Conservation (phyloP, 2,797 vertebrate genomes). For the Etheostoma nigrum region DNA sequence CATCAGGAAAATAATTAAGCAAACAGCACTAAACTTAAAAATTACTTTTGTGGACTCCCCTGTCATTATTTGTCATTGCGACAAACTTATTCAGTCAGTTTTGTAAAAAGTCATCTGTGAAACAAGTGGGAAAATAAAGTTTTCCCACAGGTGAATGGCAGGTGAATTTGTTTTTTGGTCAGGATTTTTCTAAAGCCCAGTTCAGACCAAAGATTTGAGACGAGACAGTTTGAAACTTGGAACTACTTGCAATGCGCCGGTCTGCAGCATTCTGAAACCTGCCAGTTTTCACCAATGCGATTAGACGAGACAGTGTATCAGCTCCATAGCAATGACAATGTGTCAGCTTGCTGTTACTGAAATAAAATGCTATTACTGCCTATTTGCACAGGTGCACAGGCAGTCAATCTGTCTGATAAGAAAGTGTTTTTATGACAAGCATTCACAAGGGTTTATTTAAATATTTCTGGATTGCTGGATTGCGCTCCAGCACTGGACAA, state of each 20-base stretch:
- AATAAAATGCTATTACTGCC: background rate
- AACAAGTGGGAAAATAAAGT: too few relatives aligned
- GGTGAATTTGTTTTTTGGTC: too few relatives aligned
- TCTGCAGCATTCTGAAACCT: too few relatives aligned
- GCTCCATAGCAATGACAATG: too few relatives aligned
- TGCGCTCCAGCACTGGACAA: background rate
- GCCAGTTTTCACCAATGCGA: too few relatives aligned
- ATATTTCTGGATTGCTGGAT: background rate
- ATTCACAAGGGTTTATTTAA: background rate
- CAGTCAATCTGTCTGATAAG: slow-evolving; percentile 7
- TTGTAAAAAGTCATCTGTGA: too few relatives aligned
- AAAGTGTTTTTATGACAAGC: slow-evolving; percentile 22
- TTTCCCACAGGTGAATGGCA: too few relatives aligned
- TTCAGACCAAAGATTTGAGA: too few relatives aligned
- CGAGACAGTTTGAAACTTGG: too few relatives aligned
- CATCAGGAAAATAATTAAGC: slow-evolving; percentile 51
- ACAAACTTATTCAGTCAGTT: background rate
- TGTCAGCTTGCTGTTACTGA: background rate
- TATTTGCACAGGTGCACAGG: slow-evolving; percentile 6
- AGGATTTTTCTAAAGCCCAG: too few relatives aligned
- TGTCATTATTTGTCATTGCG: slow-evolving; percentile 26
- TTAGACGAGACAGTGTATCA: too few relatives aligned
- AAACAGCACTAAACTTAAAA: slow-evolving; percentile 38
- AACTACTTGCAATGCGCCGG: too few relatives aligned
- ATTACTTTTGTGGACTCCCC: slow-evolving; percentile 13